Base-by-base conservation (phyloP, 2,113 vertebrate species). In the Carassius gibelio region DNA sequence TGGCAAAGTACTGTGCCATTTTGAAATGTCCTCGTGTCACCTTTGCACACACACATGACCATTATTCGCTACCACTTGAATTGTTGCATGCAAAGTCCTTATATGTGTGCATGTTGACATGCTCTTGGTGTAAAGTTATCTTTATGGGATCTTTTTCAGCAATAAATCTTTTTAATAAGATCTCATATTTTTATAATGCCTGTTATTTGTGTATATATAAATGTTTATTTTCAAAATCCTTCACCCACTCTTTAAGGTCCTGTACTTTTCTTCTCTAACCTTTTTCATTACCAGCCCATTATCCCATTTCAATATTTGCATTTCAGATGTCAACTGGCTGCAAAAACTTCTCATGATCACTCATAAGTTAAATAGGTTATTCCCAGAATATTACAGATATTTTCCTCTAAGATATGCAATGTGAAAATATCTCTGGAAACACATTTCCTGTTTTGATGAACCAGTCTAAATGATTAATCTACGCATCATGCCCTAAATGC, bases 111-210 rank as follows among this genome's bases (percentile, higher is more conserved):
- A 52, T 5, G 13, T 23, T 45, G 4, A n/a, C 21, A 23, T 77
- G 11, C 42, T 84, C 59, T 78, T 19, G 4, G 19, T 68, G 66
- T 62, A 55, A 69, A 78, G 23, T 23, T 1, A 78, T 84, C 26
- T 68, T 21, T 21, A 66, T 45, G 38, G 55, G 89, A 85, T 87
- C 19, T 86, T 91, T 90, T 87, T 55, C 88, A 86, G 90, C 71
- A 92, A 90, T 93, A 91, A 93, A 92, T 72, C 15, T 38, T 85
- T 1, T 80, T 82, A 87, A 77, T 86, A 86, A 89, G 42, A 57
- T 8, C 38, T 81, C 61, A 50, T 36, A 19, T 69, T 55, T 42
- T 50, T 75, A 10, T 55, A 30, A n/a, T 36, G 48, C 5, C 11
- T 42, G 55, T 78, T 57, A 42, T 77, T 50, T 75, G 72, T 55